Evolutionary conservation across 1,140 invertebrate species (phyloP).

Genomic region (Gyrodactylus salaris): DNA sequence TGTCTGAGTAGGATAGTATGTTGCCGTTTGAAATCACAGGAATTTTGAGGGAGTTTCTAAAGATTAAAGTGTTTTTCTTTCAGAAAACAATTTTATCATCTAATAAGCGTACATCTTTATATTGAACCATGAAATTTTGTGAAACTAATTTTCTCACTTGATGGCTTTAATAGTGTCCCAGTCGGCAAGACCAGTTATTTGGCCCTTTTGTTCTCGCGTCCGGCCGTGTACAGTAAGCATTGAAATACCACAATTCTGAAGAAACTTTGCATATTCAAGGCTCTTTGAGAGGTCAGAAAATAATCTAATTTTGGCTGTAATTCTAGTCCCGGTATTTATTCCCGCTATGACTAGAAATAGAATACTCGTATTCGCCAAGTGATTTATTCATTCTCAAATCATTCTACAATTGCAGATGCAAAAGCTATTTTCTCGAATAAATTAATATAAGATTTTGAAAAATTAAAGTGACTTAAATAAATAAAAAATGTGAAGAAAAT

Average conservation of each 20-base stretch:
- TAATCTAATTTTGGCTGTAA: constrained; percentile 75
- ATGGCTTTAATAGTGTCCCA: constrained; percentile 71
- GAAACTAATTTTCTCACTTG: constrained; percentile 27
- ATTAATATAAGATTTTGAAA: background rate
- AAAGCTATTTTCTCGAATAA: background rate
- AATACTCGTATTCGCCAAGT: too few relatives aligned
- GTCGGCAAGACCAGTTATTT: constrained; percentile 57
- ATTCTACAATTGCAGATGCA: too few relatives aligned
- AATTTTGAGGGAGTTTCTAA: constrained; percentile 43
- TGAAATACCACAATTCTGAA: constrained; percentile 46
- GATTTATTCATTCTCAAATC: too few relatives aligned
- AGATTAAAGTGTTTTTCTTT: too few relatives aligned
- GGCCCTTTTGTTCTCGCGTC: constrained; percentile 72
- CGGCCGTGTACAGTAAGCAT: constrained; percentile 73
- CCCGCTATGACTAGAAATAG: background rate
- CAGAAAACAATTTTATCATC: too few relatives aligned
- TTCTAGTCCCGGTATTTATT: constrained; percentile 28
- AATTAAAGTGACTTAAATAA: background rate
- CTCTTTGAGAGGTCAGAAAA: constrained; percentile 57
- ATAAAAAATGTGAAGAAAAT: background rate
- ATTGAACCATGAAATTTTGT: too few relatives aligned
- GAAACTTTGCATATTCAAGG: constrained; percentile 57
- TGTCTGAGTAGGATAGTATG: constrained; percentile 58
- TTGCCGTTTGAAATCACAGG: constrained; percentile 92
- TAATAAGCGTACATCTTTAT: too few relatives aligned